Conservation (phyloP, 2,888 invertebrate species). For the Dorcus hopei region DNA sequence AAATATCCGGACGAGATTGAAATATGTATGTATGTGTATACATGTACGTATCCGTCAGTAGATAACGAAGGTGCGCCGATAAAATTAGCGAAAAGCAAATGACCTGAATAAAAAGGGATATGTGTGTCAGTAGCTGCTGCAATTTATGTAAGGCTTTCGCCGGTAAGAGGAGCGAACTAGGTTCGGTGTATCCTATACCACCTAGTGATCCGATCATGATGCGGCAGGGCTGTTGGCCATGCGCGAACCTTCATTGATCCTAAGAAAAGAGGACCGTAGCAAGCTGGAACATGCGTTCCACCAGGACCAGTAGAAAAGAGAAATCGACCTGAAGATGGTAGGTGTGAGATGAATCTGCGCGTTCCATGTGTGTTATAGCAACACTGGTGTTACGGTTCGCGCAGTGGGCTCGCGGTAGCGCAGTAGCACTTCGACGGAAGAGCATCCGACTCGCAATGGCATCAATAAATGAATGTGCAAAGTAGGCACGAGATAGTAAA, state of each 20-base stretch:
- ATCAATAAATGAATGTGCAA: constrained; percentile 48
- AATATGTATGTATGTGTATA: too few relatives aligned
- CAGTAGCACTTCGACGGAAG: constrained; percentile 44
- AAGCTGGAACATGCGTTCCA: constrained; percentile 38
- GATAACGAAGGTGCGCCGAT: too few relatives aligned
- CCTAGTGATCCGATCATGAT: constrained; percentile 32
- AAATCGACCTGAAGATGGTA: constrained; percentile 17
- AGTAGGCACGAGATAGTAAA: constrained; percentile 47
- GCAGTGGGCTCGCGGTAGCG: constrained; percentile 47
- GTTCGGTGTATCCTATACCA: background rate
- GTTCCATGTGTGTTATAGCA: constrained; percentile 40
- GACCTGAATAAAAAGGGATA: too few relatives aligned
- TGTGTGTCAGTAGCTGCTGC: too few relatives aligned
- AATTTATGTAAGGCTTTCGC: too few relatives aligned
- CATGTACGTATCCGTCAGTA: too few relatives aligned
- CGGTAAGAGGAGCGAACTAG: too few relatives aligned
- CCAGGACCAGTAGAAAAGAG: background rate
- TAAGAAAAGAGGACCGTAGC: constrained; percentile 33
- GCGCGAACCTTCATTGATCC: constrained; percentile 48
- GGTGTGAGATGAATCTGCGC: constrained; percentile 16
- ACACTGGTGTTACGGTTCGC: constrained; percentile 37
- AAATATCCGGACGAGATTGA: too few relatives aligned
- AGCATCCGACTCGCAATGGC: constrained; percentile 44
- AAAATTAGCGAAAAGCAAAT: too few relatives aligned
- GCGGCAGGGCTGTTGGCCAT: constrained; percentile 44